Evolutionary conservation across 2,888 invertebrate species (phyloP).

Genomic region (Cerastoderma edule): DNA sequence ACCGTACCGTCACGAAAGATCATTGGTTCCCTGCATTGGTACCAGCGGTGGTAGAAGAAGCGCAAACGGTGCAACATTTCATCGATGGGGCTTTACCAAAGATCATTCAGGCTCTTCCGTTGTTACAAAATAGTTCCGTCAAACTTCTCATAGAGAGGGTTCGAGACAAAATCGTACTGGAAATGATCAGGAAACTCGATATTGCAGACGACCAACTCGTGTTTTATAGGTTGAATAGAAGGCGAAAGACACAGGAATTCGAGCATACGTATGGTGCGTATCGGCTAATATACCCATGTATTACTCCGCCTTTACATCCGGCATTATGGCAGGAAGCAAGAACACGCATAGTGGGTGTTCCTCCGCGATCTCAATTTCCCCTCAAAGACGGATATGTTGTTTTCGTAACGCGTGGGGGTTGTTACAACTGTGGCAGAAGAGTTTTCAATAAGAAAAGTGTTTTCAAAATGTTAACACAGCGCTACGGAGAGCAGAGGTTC

Average conservation of each 20-base stretch:
- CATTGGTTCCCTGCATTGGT: too few species aligned
- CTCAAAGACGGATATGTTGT: conserved; percentile 15
- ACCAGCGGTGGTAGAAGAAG: too few species aligned
- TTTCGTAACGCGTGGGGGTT: conserved; percentile 20
- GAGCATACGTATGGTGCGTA: conserved; percentile 11
- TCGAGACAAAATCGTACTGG: conserved; percentile 28
- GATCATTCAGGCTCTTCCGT: too few species aligned
- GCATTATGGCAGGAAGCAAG: conserved; percentile 31
- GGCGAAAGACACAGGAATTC: too few species aligned
- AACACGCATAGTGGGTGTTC: conserved; percentile 15
- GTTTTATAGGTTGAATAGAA: too few species aligned
- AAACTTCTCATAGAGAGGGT: conserved; percentile 5
- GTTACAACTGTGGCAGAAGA: conserved; percentile 26
- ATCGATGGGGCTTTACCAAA: too few species aligned
- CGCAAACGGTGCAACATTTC: too few species aligned
- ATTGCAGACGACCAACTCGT: conserved; percentile 26
- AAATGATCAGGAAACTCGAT: conserved; percentile 27
- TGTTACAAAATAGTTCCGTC: conserved; percentile 6
- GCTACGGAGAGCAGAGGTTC: conserved; percentile 13
- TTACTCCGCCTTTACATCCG: conserved; percentile 41
- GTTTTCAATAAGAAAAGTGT: conserved; percentile 15
- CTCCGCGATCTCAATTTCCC: not conserved
- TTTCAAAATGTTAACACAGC: not conserved
- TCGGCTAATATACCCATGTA: conserved; percentile 25
- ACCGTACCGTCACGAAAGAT: too few species aligned